Conservation (phyloP, 2,888 invertebrate species). For the Hyposoter dolosus region DNA sequence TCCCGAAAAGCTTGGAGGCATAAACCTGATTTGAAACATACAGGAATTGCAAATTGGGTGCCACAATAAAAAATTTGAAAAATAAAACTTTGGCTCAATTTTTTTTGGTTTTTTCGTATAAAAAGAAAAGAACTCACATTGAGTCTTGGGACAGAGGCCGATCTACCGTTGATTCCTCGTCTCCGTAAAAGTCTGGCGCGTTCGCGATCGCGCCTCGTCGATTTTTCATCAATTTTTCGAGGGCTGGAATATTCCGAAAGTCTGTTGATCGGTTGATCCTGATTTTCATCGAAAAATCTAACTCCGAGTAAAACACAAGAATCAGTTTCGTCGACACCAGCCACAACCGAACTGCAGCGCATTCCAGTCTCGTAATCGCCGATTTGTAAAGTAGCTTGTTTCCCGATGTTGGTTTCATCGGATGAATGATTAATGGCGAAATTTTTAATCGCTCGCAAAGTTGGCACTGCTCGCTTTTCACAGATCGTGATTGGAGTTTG, state of each 20-base stretch:
- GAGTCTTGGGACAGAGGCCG: constrained; percentile 83
- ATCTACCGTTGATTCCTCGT: constrained; percentile 83
- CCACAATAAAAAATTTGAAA: too few species aligned
- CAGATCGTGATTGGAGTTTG: background rate
- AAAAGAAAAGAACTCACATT: constrained; percentile 78
- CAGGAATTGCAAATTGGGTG: too few species aligned
- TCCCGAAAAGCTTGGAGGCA: too few species aligned
- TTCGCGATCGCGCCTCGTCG: constrained; percentile 82
- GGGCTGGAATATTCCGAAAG: constrained; percentile 65
- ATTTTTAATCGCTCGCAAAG: background rate
- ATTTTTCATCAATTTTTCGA: constrained; percentile 76
- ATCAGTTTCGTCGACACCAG: constrained; percentile 76
- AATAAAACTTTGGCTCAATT: too few species aligned
- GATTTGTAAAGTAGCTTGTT: constrained; percentile 30
- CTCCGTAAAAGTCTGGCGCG: constrained; percentile 82
- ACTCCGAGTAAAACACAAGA: constrained; percentile 81
- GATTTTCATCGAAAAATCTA: constrained; percentile 73
- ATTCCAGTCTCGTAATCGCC: constrained; percentile 47
- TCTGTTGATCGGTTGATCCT: constrained; percentile 11
- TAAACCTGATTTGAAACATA: too few species aligned
- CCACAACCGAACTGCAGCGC: constrained; percentile 66
- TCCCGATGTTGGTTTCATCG: background rate
- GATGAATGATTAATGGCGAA: background rate
- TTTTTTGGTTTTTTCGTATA: background rate
- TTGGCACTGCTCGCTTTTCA: background rate